phyloP scores from a whole-genome alignment of 2,113 vertebrate genomes.

The Oncorhynchus tshawytscha region DNA sequence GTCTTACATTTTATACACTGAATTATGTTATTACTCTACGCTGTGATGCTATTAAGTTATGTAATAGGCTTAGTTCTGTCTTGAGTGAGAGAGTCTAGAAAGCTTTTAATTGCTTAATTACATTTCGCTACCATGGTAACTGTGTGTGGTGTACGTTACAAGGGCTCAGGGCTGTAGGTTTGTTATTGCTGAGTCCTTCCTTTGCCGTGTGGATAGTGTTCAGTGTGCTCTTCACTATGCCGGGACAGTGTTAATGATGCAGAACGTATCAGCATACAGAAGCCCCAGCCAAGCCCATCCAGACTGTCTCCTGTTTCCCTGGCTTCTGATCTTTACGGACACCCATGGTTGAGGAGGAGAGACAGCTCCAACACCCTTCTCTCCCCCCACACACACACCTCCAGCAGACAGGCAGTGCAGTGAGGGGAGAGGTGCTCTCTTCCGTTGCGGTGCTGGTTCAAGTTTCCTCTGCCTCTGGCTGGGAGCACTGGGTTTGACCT shows the following conservation, averaged over 20 bases:
- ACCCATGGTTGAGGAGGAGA: neutral
- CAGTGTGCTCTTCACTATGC: neutral
- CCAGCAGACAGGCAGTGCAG: slow-evolving; percentile 12
- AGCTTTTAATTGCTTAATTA: neutral
- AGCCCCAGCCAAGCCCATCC: neutral
- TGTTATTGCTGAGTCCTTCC: neutral
- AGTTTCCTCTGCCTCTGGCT: slow-evolving; percentile 64
- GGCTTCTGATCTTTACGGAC: neutral
- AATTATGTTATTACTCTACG: slow-evolving; percentile 9
- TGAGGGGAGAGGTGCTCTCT: slow-evolving; percentile 25
- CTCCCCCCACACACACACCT: slow-evolving; percentile 17
- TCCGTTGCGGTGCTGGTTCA: slow-evolving; percentile 61
- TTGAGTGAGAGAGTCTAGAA: slow-evolving; percentile 8
- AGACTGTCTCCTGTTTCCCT: neutral
- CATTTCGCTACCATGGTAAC: neutral
- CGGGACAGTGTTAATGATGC: slow-evolving; percentile 7
- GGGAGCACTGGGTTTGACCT: slow-evolving; percentile 59
- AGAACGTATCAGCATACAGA: slow-evolving; percentile 3
- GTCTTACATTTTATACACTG: slow-evolving; percentile 11
- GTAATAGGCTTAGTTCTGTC: slow-evolving; percentile 12
- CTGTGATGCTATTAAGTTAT: slow-evolving; percentile 16
- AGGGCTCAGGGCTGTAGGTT: neutral
- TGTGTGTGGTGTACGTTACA: neutral
- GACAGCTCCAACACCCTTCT: neutral
- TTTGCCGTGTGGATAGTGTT: neutral